Percentiles rank a stretch among this genome's conserved stretches.
phyloP scores from a whole-genome alignment of 2,888 invertebrate genomes.

The Neoascia interrupta region DNA sequence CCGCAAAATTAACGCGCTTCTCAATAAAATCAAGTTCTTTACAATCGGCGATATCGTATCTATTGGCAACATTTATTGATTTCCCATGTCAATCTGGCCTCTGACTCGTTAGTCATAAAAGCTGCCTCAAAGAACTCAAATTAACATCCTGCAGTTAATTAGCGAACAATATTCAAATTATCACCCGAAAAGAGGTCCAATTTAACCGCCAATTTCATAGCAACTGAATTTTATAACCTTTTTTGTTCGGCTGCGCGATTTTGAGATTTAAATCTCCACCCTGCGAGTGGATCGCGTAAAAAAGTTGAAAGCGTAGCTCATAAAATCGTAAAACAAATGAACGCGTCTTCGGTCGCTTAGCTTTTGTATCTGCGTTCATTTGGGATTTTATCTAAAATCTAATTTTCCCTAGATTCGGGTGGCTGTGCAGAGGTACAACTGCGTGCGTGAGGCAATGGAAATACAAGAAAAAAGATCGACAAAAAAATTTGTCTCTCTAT shows the following conservation, averaged over 20 bases:
- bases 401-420: slow-evolving; percentile 49
- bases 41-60: slow-evolving; percentile 1
- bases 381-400: slow-evolving; percentile 48
- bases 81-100: slow-evolving; percentile 56
- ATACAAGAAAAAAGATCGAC: slow-evolving; percentile 16
- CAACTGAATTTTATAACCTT: slow-evolving; percentile 38
- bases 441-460: slow-evolving; percentile 32
- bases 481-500: slow-evolving; percentile 61
- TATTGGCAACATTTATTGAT: slow-evolving; percentile 50
- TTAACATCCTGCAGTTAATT: slow-evolving; percentile 57
- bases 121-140: slow-evolving; percentile 19
- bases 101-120: slow-evolving; percentile 44
- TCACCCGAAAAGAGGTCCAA: slow-evolving; percentile 26
- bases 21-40: slow-evolving; percentile 19
- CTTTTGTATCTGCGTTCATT: slow-evolving; percentile 52
- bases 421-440: neutral
- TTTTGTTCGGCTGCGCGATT: neutral
- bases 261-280: slow-evolving; percentile 34
- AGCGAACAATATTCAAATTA: slow-evolving; percentile 53
- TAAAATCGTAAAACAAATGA: slow-evolving; percentile 56
- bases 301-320: slow-evolving; percentile 58
- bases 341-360: slow-evolving; percentile 32
- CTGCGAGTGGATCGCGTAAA: slow-evolving; percentile 4
- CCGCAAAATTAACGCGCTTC: neutral
- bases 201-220: slow-evolving; percentile 55